These are phyloP conservation scores for Phyllostomus hastatus DNA, from an alignment of 2,113 vertebrate species.

Conservation along the genomic window DNA sequence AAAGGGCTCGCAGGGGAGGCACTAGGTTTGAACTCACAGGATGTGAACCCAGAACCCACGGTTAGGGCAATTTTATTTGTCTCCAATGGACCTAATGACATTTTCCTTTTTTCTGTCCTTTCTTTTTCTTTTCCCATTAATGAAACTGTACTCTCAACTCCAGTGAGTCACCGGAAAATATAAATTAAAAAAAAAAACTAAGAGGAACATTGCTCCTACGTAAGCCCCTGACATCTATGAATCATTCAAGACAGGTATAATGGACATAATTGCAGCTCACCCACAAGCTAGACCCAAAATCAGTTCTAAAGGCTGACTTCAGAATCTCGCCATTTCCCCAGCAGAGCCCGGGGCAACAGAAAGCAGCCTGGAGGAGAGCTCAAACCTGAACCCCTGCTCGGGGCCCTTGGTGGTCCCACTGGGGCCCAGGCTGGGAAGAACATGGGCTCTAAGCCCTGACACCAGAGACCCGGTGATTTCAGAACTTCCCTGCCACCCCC, in stretches of 20 bases:
- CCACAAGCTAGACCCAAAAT: slow-evolving; percentile 72
- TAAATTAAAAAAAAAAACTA: slow-evolving; percentile 56
- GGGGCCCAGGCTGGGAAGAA: neutral
- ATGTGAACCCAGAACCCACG: neutral
- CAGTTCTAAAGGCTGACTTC: slow-evolving; percentile 65
- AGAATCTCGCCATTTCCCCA: slow-evolving; percentile 56
- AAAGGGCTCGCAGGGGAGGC: neutral
- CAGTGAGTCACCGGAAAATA: slow-evolving; percentile 80
- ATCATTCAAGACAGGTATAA: slow-evolving; percentile 81
- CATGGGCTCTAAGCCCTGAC: neutral
- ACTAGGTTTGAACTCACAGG: neutral
- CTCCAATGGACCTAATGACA: neutral
- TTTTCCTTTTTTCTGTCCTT: neutral
- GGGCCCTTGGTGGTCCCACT: neutral
- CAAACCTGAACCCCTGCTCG: neutral
- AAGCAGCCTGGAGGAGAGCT: slow-evolving; percentile 64
- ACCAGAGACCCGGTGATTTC: neutral
- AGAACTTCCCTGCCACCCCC: neutral
- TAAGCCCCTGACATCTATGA: slow-evolving; percentile 77
- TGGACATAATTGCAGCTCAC: slow-evolving; percentile 79
- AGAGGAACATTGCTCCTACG: slow-evolving; percentile 77
- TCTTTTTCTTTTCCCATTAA: slow-evolving; percentile 71
- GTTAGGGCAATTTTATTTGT: neutral
- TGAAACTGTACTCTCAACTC: slow-evolving; percentile 74
- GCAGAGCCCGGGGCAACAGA: slow-evolving; percentile 25